These are phyloP conservation scores for Dendrophyllia cribrosa DNA, from an alignment of 64 coral and sea anemone species.

Conservation along the genomic window DNA sequence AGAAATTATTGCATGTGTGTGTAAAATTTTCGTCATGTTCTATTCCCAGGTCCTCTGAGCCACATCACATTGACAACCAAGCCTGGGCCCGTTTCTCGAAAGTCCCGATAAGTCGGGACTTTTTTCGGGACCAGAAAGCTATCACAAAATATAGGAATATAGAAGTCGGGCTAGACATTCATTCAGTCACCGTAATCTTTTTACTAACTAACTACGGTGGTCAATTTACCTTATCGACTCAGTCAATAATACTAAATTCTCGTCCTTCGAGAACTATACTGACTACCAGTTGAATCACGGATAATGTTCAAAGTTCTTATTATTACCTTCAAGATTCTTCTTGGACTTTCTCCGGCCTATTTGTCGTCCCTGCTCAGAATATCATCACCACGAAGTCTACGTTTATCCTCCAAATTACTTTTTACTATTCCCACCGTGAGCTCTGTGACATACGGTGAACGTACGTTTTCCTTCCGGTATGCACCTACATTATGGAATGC, in stretches of 20 bases:
- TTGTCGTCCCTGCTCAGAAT: background rate
- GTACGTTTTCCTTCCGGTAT: background rate
- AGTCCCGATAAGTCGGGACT: too few species aligned
- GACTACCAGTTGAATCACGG: conserved; percentile 1
- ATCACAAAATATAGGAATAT: too few species aligned
- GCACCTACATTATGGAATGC: background rate
- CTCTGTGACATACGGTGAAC: background rate
- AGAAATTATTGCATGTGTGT: conserved; percentile 43
- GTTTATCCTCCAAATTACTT: too few species aligned
- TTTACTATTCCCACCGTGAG: too few species aligned
- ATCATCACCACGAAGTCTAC: too few species aligned
- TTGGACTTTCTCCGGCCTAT: background rate
- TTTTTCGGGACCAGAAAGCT: too few species aligned
- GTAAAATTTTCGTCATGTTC: conserved; percentile 18
- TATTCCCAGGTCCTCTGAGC: background rate
- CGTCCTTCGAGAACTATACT: conserved; percentile 36
- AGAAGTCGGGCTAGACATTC: too few species aligned
- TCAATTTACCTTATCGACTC: too few species aligned
- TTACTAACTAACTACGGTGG: too few species aligned
- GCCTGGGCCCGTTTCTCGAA: too few species aligned
- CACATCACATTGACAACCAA: background rate
- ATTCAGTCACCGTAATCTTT: too few species aligned
- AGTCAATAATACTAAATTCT: too few species aligned
- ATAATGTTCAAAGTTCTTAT: conserved; percentile 12
- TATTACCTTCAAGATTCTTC: background rate